phyloP scores from a whole-genome alignment of 1,140 invertebrate genomes.

The Mylabris phalerata region DNA sequence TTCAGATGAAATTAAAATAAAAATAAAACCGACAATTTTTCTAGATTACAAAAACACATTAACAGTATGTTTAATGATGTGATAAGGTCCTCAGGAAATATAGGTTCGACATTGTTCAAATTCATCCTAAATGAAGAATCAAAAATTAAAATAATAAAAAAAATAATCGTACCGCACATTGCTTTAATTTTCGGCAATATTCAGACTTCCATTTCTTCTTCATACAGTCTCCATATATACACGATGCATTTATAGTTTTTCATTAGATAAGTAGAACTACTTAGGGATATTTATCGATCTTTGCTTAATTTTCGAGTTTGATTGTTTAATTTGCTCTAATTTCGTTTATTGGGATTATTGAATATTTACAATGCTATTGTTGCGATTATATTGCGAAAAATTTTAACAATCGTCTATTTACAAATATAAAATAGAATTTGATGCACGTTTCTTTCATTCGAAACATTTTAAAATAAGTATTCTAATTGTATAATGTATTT shows the following conservation, averaged over 20 bases:
- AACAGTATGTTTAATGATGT: constrained; percentile 32
- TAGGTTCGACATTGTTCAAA: constrained; percentile 36
- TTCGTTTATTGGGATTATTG: too few species aligned
- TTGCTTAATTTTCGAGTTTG: constrained; percentile 13
- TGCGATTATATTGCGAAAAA: too few species aligned
- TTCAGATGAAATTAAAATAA: constrained; percentile 2
- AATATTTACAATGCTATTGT: too few species aligned
- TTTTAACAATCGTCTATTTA: too few species aligned
- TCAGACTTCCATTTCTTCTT: too few species aligned
- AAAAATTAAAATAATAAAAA: constrained; percentile 24
- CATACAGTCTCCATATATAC: too few species aligned
- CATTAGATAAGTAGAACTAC: too few species aligned
- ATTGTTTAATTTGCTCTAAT: constrained; percentile 9
- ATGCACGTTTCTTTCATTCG: constrained; percentile 29
- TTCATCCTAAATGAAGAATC: constrained; percentile 11
- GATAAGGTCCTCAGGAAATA: constrained; percentile 39
- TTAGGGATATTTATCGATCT: too few species aligned
- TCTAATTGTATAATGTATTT: constrained; percentile 30
- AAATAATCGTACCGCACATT: constrained; percentile 11
- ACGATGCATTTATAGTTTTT: too few species aligned
- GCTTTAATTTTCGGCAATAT: neutral
- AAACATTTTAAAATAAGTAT: constrained; percentile 4
- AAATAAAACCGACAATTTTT: constrained; percentile 1
- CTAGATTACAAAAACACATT: constrained; percentile 5
- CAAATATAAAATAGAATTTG: constrained; percentile 32